phyloP scores from a whole-genome alignment of 2,113 vertebrate species.

The Epinephelus cyanopodus region DNA sequence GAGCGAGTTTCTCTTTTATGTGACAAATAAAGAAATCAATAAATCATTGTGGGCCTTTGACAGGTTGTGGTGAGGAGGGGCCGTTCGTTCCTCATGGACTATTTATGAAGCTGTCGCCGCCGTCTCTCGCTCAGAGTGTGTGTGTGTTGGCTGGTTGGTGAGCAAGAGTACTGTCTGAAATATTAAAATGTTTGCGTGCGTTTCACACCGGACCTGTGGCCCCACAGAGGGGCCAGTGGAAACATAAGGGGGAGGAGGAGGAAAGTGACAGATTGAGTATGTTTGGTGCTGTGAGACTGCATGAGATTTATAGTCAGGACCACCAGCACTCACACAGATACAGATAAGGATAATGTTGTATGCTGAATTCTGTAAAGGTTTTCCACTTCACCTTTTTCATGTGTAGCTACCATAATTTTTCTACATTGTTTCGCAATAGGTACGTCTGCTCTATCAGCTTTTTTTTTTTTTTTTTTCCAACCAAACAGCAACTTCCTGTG shows the following conservation, averaged over 20 bases:
- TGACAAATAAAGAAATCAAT: conserved; percentile 88
- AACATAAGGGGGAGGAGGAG: conserved; percentile 18
- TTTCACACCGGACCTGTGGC: conserved; percentile 73
- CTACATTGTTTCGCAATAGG: not conserved
- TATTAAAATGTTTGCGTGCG: conserved; percentile 84
- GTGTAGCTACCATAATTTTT: not conserved
- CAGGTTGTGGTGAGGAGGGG: conserved; percentile 75
- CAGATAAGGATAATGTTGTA: not conserved
- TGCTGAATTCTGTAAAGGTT: not conserved
- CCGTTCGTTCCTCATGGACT: conserved; percentile 80
- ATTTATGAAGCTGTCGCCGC: conserved; percentile 85
- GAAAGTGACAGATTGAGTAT: conserved; percentile 6
- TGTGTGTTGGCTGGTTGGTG: conserved; percentile 35
- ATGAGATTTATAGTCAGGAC: not conserved
- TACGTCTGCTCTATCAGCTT: not conserved
- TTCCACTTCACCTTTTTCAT: not conserved
- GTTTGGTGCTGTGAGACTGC: conserved; percentile 4
- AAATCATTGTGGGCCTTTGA: conserved; percentile 84
- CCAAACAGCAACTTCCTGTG: too few species aligned
- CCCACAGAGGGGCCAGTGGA: conserved; percentile 31
- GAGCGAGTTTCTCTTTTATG: conserved; percentile 73
- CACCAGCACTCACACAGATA: not conserved
- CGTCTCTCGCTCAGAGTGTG: conserved; percentile 28
- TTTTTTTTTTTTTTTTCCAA: too few species aligned
- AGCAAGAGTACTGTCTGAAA: conserved; percentile 75